Percentiles rank a stretch among this genome's conserved stretches.
phyloP scores from a whole-genome alignment of 2,797 vertebrate species.

The Delichon dasypus region DNA sequence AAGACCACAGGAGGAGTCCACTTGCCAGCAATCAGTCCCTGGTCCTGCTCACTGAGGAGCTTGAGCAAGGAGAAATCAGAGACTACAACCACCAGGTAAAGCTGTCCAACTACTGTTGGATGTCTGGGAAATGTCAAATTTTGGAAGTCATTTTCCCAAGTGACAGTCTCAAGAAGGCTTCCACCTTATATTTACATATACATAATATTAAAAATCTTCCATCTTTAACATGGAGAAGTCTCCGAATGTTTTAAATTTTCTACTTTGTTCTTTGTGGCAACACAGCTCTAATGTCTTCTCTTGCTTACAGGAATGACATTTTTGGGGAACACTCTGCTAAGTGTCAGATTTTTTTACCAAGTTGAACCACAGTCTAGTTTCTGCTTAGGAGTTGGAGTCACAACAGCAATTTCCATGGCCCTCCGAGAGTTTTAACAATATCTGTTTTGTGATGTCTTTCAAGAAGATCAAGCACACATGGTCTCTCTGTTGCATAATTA shows the following conservation, averaged over 20 bases:
- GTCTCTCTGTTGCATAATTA: background rate
- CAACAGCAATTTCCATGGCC: background rate
- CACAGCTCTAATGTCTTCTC: background rate
- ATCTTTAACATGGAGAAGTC: background rate
- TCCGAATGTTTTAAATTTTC: background rate
- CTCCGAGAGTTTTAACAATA: background rate
- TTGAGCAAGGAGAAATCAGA: conserved; percentile 76
- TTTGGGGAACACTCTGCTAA: background rate
- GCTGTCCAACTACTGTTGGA: background rate
- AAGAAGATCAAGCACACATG: background rate
- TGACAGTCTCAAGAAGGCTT: background rate
- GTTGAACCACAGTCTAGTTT: background rate
- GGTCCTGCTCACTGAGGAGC: conserved; percentile 88
- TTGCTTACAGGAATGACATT: background rate
- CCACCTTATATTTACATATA: background rate
- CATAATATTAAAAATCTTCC: background rate
- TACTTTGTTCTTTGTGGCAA: fast-evolving
- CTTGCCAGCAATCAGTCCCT: conserved; percentile 82
- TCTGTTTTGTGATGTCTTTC: background rate
- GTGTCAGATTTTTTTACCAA: background rate
- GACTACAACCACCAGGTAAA: conserved; percentile 81
- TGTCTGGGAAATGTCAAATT: background rate
- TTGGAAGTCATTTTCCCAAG: background rate
- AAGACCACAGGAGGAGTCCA: conserved; percentile 71
- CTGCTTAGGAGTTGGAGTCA: background rate